Conservation (phyloP, 2,888 invertebrate species). For the Lithosia quadra region DNA sequence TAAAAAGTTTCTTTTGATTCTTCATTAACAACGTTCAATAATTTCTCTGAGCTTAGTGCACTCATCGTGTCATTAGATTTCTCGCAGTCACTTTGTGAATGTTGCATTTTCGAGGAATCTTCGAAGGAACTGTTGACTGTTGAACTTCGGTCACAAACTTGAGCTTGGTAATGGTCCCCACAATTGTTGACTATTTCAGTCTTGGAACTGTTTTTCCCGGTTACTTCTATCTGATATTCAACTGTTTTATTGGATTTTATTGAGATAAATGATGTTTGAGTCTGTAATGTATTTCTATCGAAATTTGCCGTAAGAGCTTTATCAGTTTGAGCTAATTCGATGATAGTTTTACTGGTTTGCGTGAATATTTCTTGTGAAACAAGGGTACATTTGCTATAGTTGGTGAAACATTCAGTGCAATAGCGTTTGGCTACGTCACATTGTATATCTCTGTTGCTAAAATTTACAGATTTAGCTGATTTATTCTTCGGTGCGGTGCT, state of each 20-base stretch:
- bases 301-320: slow-evolving; percentile 35
- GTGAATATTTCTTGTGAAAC: slow-evolving; percentile 78
- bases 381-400: slow-evolving; percentile 55
- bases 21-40: slow-evolving; percentile 53
- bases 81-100: slow-evolving; percentile 59
- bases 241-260: slow-evolving; percentile 71
- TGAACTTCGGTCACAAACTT: background rate
- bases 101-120: slow-evolving; percentile 65
- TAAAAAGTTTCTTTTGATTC: slow-evolving; percentile 56
- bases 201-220: slow-evolving; percentile 29
- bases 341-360: slow-evolving; percentile 87
- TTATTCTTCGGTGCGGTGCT: slow-evolving; percentile 53
- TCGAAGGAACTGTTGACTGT: slow-evolving; percentile 49
- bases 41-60: slow-evolving; percentile 50
- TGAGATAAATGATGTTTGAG: slow-evolving; percentile 78
- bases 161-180: background rate
- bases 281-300: slow-evolving; percentile 65
- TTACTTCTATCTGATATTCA: slow-evolving; percentile 66
- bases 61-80: slow-evolving; percentile 49
- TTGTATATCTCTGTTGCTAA: slow-evolving; percentile 47
- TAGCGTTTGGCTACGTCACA: slow-evolving; percentile 39
- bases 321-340: slow-evolving; percentile 80
- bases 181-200: slow-evolving; percentile 1
- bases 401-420: slow-evolving; percentile 50
- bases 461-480: slow-evolving; percentile 26